Evolutionary conservation across 2,797 vertebrate species (phyloP).

Genomic region (Schizopygopsis pylzovi): DNA sequence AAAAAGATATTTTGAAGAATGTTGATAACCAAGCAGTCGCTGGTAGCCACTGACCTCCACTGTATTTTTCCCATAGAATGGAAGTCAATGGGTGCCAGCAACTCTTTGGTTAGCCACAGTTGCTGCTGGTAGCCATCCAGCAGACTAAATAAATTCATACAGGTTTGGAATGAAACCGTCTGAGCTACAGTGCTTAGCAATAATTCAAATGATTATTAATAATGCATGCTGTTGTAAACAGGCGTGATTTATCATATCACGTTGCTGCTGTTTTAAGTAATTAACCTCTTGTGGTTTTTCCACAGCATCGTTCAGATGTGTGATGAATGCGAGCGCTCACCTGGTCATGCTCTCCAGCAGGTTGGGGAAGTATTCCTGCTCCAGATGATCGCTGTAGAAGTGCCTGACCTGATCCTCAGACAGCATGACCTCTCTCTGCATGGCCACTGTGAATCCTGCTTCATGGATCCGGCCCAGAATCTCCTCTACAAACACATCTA

Average conservation of each 20-base stretch:
- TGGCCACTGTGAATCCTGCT: conserved; percentile 77
- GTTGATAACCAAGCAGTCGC: not conserved
- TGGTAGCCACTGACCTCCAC: not conserved
- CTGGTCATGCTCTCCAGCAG: conserved; percentile 77
- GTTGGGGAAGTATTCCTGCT: conserved; percentile 75
- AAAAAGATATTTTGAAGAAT: not conserved
- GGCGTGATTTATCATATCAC: not conserved
- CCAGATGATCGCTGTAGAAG: conserved; percentile 77
- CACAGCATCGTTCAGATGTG: not conserved
- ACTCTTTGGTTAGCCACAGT: too few relatives aligned
- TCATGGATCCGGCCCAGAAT: conserved; percentile 73
- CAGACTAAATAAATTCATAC: too few relatives aligned
- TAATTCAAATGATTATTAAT: not conserved
- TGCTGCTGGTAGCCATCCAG: too few relatives aligned
- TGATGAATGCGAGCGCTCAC: conserved; percentile 54
- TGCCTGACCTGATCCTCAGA: conserved; percentile 74
- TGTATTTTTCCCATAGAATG: not conserved
- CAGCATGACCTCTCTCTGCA: conserved; percentile 77
- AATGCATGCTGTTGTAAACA: not conserved
- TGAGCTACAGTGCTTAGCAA: not conserved
- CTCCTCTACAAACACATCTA: conserved; percentile 69
- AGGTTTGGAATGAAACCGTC: too few relatives aligned
- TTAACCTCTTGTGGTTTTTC: not conserved
- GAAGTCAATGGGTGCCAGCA: not conserved
- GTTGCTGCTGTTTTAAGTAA: not conserved